Evolutionary conservation across 2,113 vertebrate genomes (phyloP), one percentile per base, ranked within the genome.

Genomic region (Rhinolophus sinicus): DNA sequence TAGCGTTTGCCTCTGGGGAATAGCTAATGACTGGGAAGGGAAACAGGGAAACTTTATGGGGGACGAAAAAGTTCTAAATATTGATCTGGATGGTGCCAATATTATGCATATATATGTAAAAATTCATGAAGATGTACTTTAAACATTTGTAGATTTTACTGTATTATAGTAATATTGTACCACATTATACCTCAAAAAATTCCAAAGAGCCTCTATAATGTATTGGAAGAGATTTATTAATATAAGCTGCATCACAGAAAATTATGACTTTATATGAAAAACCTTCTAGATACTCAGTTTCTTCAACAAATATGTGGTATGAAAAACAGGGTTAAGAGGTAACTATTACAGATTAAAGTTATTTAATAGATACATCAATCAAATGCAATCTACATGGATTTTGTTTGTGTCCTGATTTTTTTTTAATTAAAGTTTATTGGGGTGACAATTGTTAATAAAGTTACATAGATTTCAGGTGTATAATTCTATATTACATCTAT

Each of bases 241-340:
- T 14, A 70, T 80, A 38, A 88, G 28, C n/a, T n/a, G 4, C 44
- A 40, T 50, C 19, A 82, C 12, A 86, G 18, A n/a, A 91, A 93
- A 73, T 70, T 82, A 15, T 82, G 44, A 87, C 24, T 87, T 89
- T 60, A 30, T 73, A 58, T 72, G n/a, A 67, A 90, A 84, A 93
- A 13, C 2, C 21, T 88, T 81, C 33, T 58, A 2, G 89, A 86
- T 54, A 82, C 4, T 11, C 15, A 70, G 3, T 75, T 62, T 93
- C 47, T 84, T 88, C 14, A 85, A 30, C 21, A 50, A 88, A 50
- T n/a, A 72, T 0, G 1, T n/a, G 33, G 8, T 70, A 54, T 22
- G 28, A 44, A 35, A 78, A 73, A 54, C 26, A 15, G 12, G 5
- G 0, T 1, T 76, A 56, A 70, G 35, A 64, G 4, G 10, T 33